Conservation (phyloP, 2,797 vertebrate species). For the Odontamblyopus lacepedii region DNA sequence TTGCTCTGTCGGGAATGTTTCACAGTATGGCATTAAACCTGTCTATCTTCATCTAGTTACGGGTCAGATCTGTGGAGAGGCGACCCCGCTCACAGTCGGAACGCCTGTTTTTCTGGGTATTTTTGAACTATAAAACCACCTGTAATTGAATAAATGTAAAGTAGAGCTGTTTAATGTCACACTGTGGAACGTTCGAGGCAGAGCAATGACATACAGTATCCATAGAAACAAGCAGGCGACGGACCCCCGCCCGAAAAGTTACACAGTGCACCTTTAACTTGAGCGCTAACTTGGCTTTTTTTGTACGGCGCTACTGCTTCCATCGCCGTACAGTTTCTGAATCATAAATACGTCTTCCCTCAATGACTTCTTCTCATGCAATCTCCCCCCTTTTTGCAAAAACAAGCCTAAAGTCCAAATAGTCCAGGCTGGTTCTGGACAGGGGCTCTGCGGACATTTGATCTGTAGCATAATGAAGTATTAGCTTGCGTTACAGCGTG, state of each 20-base stretch:
- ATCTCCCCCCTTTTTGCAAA: slow-evolving; percentile 43
- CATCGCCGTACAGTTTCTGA: background rate
- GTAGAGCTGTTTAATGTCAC: background rate
- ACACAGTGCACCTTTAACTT: background rate
- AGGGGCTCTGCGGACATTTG: slow-evolving; percentile 77
- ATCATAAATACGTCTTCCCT: slow-evolving; percentile 8
- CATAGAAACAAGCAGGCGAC: background rate
- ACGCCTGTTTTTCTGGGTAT: background rate
- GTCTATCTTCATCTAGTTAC: too few species aligned
- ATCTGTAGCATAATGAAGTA: slow-evolving; percentile 87
- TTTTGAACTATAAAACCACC: background rate
- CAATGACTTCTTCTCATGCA: slow-evolving; percentile 9
- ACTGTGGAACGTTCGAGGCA: background rate
- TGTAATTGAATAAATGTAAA: background rate
- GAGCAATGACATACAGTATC: background rate
- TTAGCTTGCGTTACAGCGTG: slow-evolving; percentile 89
- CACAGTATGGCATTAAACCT: too few species aligned
- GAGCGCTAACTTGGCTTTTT: background rate
- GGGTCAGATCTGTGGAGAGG: background rate
- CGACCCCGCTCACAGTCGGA: background rate
- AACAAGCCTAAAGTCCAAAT: slow-evolving; percentile 50
- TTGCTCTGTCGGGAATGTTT: too few species aligned
- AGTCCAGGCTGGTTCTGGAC: slow-evolving; percentile 43
- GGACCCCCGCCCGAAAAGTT: background rate
- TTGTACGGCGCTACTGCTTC: background rate